Conservation (phyloP, 2,113 vertebrate species). For the Thermophis baileyi region DNA sequence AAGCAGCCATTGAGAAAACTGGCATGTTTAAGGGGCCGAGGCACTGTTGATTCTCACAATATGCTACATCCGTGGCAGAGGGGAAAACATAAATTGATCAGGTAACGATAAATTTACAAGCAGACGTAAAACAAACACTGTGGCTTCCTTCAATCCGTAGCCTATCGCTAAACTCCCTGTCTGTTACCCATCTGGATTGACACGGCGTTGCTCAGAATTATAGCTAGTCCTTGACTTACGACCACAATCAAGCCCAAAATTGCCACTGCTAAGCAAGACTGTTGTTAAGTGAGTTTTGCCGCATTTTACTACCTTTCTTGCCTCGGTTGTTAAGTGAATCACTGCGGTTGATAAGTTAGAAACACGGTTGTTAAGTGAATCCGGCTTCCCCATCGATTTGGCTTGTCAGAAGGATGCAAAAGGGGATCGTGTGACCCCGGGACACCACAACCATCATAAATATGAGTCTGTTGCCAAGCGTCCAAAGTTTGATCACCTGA, state of each 20-base stretch:
- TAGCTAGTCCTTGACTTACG: background rate
- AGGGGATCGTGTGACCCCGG: no score
- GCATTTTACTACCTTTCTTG: background rate
- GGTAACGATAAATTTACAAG: background rate
- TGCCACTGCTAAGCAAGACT: no score
- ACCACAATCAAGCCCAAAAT: no score
- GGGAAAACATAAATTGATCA: background rate
- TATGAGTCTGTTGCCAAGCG: no score
- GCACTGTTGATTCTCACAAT: background rate
- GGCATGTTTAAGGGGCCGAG: background rate
- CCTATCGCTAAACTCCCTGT: background rate
- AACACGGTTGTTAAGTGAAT: no score
- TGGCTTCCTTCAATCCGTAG: background rate
- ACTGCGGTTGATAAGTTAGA: no score
- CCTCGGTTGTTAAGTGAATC: background rate
- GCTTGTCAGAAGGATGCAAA: no score
- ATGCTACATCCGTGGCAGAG: background rate
- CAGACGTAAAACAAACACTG: background rate
- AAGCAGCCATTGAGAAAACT: slow-evolving; percentile 15
- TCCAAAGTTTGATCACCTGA: no score
- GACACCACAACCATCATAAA: no score
- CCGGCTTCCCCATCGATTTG: background rate
- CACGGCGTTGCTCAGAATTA: background rate
- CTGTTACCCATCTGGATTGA: background rate
- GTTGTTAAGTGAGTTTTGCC: no score